Percentiles rank a stretch among this genome's conserved stretches.
phyloP scores from a whole-genome alignment of 1,140 invertebrate genomes.

The Telenomus remus region DNA sequence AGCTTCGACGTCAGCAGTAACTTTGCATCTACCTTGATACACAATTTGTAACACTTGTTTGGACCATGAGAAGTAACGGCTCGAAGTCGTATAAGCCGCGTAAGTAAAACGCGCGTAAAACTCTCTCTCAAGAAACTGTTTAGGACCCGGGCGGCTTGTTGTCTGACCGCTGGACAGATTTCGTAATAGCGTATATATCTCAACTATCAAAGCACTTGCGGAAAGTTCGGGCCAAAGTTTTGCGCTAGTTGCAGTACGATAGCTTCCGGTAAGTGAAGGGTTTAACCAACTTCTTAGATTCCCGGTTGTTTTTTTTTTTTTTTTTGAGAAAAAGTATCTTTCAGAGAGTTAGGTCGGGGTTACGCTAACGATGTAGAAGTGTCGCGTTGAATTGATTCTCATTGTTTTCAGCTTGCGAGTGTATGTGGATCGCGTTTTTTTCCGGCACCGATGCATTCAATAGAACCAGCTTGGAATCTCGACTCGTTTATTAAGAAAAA shows the following conservation, averaged over 20 bases:
- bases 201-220: constrained; percentile 39
- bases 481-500: constrained; percentile 22
- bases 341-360: constrained; percentile 36
- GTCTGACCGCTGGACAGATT: constrained; percentile 46
- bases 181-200: constrained; percentile 31
- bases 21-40: constrained; percentile 41
- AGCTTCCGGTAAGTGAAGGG: constrained; percentile 36
- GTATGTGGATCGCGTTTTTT: constrained; percentile 27
- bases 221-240: constrained; percentile 45
- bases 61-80: constrained; percentile 20
- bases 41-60: constrained; percentile 39
- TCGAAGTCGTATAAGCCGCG: not conserved
- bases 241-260: constrained; percentile 38
- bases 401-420: constrained; percentile 46
- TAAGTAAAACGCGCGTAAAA: constrained; percentile 20
- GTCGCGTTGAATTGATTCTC: constrained; percentile 42
- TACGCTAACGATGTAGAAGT: constrained; percentile 29
- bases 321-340: constrained; percentile 6
- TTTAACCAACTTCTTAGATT: constrained; percentile 36
- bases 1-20: constrained; percentile 14
- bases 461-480: not conserved
- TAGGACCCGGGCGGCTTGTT: constrained; percentile 1
- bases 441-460: constrained; percentile 11
- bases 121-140: constrained; percentile 25
- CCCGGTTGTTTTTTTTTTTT: not conserved